These are phyloP conservation scores for Salvelinus namaycush DNA, from an alignment of 2,113 vertebrate species.

Conservation along the genomic window DNA sequence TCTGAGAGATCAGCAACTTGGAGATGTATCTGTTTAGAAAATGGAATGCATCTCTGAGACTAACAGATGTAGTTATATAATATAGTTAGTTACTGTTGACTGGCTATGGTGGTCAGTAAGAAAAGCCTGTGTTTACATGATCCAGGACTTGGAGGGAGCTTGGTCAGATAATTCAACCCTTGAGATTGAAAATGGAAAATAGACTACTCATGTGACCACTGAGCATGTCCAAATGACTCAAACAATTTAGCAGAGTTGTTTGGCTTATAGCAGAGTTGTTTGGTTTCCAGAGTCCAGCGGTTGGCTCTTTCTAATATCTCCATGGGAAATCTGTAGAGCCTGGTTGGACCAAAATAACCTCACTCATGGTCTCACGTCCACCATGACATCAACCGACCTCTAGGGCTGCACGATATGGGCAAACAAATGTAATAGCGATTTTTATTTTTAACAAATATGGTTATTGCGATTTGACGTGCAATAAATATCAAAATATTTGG, in stretches of 20 bases:
- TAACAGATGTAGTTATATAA: constrained; percentile 29
- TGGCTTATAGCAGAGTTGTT: not conserved
- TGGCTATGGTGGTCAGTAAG: constrained; percentile 29
- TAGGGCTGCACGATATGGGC: not conserved
- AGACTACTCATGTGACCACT: constrained; percentile 60
- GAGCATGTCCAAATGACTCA: constrained; percentile 40
- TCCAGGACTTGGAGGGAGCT: constrained; percentile 29
- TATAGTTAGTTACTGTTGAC: not conserved
- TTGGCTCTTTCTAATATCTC: constrained; percentile 8
- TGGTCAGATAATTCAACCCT: constrained; percentile 37
- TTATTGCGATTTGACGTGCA: too few species aligned
- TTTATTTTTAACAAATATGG: too few species aligned
- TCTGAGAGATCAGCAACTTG: not conserved
- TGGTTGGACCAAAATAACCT: not conserved
- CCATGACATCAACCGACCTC: not conserved
- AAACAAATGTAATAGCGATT: too few species aligned
- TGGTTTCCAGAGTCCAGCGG: too few species aligned
- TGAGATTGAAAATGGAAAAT: constrained; percentile 36
- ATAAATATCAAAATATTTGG: too few species aligned
- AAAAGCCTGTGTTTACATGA: constrained; percentile 56
- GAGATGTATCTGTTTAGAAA: not conserved
- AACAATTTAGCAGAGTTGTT: constrained; percentile 29
- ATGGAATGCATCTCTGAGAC: constrained; percentile 9
- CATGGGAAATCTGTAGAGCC: constrained; percentile 2
- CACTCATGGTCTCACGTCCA: constrained; percentile 3